Conservation (phyloP, 2,797 vertebrate species). For the Kryptolebias ocellatus region DNA sequence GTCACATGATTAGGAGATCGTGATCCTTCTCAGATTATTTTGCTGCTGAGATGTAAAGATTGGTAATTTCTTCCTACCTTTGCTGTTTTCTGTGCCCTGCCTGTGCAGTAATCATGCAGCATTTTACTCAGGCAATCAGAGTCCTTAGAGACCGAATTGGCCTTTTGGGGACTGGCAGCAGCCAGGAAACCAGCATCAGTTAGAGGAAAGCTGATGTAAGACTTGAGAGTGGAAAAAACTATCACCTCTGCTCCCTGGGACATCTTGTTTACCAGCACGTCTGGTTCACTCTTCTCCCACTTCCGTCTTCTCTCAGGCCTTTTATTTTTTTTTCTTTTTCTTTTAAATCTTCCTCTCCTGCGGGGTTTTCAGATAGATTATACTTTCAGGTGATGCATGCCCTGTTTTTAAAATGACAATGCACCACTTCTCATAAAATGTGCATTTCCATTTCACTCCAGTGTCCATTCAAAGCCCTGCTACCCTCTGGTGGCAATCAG, state of each 20-base stretch:
- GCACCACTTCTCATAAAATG: slow-evolving; percentile 1
- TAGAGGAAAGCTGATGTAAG: slow-evolving; percentile 61
- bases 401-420: slow-evolving; percentile 15
- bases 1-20: too few species aligned
- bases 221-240: slow-evolving; percentile 55
- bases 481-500: slow-evolving; percentile 44
- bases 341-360: slow-evolving; percentile 17
- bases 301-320: slow-evolving; percentile 29
- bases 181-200: slow-evolving; percentile 63
- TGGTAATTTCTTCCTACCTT: slow-evolving; percentile 9
- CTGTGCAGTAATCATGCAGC: slow-evolving; percentile 35
- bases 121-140: slow-evolving; percentile 55
- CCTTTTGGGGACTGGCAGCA: slow-evolving; percentile 41
- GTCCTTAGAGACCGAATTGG: slow-evolving; percentile 47
- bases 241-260: slow-evolving; percentile 65
- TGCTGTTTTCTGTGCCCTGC: slow-evolving; percentile 20
- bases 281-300: slow-evolving; percentile 18
- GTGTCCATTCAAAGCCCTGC: slow-evolving; percentile 3
- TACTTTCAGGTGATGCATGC: slow-evolving; percentile 20
- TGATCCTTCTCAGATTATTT: slow-evolving; percentile 19
- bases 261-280: slow-evolving; percentile 66
- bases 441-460: slow-evolving; percentile 15
- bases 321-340: slow-evolving; percentile 11
- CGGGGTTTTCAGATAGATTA: background rate
- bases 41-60: slow-evolving; percentile 7